These are phyloP conservation scores for Acrocephalus kingi DNA, from an alignment of 2,113 vertebrate species.

Conservation along the genomic window DNA sequence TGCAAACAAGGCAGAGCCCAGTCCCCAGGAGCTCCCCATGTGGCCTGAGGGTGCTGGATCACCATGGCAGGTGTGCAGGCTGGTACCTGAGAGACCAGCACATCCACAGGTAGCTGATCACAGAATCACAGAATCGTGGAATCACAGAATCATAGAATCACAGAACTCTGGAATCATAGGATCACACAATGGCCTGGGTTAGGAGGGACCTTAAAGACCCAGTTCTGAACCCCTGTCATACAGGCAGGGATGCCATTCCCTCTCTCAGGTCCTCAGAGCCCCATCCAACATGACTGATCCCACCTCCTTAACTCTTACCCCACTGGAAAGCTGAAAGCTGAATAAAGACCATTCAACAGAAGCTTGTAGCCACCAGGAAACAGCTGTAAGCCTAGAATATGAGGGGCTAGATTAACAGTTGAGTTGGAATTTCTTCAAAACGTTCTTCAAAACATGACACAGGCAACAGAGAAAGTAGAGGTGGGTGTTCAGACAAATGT, in stretches of 20 bases:
- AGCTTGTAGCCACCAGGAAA: neutral
- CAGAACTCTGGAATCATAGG: accelerated
- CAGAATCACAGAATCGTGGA: neutral
- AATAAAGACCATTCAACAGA: neutral
- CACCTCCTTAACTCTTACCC: neutral
- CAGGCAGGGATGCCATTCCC: neutral
- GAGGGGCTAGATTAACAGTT: neutral
- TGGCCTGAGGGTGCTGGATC: neutral
- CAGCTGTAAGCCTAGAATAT: neutral
- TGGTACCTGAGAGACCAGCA: neutral
- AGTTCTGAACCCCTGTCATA: neutral
- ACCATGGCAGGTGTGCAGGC: neutral
- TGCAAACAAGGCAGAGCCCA: neutral
- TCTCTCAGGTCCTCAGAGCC: neutral
- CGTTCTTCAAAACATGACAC: neutral
- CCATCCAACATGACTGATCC: neutral
- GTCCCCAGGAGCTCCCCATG: neutral
- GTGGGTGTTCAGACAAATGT: neutral
- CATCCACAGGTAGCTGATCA: neutral
- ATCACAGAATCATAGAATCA: accelerated
- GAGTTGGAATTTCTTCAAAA: neutral
- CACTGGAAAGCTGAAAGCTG: neutral
- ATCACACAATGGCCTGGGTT: neutral
- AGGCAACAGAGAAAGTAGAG: neutral
- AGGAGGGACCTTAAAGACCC: neutral